Evolutionary conservation across 1,140 invertebrate genomes (phyloP).

Genomic region (Drosophila lacteicornis): DNA sequence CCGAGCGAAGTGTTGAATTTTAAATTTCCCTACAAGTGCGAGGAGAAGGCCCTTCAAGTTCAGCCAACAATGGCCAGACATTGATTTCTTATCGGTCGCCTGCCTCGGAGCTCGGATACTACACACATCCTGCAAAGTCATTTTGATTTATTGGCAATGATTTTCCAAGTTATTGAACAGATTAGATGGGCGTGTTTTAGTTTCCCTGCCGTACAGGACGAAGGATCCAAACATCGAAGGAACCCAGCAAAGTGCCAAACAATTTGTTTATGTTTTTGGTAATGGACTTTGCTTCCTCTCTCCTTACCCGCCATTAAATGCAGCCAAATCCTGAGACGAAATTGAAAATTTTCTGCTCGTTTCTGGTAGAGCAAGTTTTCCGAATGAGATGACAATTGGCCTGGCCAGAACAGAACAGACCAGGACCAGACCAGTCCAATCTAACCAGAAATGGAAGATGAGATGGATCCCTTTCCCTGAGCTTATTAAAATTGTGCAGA

Average conservation of each 20-base stretch:
- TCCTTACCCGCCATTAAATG: constrained; percentile 64
- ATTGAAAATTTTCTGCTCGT: constrained; percentile 74
- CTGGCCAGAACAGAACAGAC: not conserved
- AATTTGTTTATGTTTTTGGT: constrained; percentile 75
- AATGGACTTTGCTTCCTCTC: constrained; percentile 39
- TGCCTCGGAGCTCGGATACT: constrained; percentile 42
- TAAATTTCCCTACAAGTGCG: constrained; percentile 53
- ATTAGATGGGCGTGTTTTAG: constrained; percentile 78
- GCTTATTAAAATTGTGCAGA: constrained; percentile 72
- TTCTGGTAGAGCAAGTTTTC: constrained; percentile 71
- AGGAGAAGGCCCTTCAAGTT: constrained; percentile 31
- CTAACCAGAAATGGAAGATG: constrained; percentile 13
- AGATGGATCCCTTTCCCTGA: constrained; percentile 3
- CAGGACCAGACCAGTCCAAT: constrained; percentile 1
- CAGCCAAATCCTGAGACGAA: constrained; percentile 63
- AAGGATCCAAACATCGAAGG: not conserved
- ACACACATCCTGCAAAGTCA: constrained; percentile 74
- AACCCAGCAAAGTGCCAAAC: constrained; percentile 55
- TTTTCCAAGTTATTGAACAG: constrained; percentile 84
- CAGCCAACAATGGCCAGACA: constrained; percentile 38
- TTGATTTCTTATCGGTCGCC: constrained; percentile 44
- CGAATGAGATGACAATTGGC: constrained; percentile 73
- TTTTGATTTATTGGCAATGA: constrained; percentile 84
- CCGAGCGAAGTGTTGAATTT: constrained; percentile 61
- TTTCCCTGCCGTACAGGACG: constrained; percentile 15